phyloP scores from a whole-genome alignment of 2,888 invertebrate genomes.

The Cheiracanthium punctorium region DNA sequence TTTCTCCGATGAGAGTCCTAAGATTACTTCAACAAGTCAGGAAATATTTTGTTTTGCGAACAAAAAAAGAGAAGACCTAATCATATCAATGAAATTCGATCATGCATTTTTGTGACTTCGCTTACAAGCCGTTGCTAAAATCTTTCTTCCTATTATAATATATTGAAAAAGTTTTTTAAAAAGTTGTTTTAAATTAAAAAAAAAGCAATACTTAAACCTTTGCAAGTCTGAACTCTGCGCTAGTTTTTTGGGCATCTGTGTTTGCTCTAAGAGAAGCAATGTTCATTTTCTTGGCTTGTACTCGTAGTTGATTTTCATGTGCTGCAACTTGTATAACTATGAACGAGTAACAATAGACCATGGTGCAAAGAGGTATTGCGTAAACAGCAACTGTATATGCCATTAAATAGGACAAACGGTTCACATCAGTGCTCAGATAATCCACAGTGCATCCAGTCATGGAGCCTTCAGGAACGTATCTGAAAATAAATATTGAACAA shows the following conservation, averaged over 20 bases:
- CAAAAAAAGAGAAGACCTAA: too few relatives aligned
- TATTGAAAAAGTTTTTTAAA: too few relatives aligned
- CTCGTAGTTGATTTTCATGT: slow-evolving; percentile 70
- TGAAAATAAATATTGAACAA: slow-evolving; percentile 76
- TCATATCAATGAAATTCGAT: too few relatives aligned
- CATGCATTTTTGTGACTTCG: too few relatives aligned
- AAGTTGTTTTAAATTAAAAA: too few relatives aligned
- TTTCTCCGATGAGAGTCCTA: too few relatives aligned
- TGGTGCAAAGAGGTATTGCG: slow-evolving; percentile 84
- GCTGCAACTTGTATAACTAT: slow-evolving; percentile 85
- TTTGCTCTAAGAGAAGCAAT: slow-evolving; percentile 70
- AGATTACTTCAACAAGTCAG: too few relatives aligned
- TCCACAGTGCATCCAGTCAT: slow-evolving; percentile 95
- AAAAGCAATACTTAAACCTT: too few relatives aligned
- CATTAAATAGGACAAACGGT: slow-evolving; percentile 86
- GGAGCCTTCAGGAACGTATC: slow-evolving; percentile 94
- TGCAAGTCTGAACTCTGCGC: slow-evolving; percentile 71
- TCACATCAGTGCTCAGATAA: slow-evolving; percentile 85
- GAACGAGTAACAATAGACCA: slow-evolving; percentile 91
- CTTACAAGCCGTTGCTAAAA: too few relatives aligned
- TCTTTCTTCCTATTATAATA: too few relatives aligned
- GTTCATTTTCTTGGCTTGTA: slow-evolving; percentile 73
- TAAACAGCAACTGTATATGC: slow-evolving; percentile 86
- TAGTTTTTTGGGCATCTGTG: slow-evolving; percentile 58
- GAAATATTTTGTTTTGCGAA: too few relatives aligned